Conservation (phyloP, 2,797 vertebrate genomes). For the Cirrhinus molitorella region DNA sequence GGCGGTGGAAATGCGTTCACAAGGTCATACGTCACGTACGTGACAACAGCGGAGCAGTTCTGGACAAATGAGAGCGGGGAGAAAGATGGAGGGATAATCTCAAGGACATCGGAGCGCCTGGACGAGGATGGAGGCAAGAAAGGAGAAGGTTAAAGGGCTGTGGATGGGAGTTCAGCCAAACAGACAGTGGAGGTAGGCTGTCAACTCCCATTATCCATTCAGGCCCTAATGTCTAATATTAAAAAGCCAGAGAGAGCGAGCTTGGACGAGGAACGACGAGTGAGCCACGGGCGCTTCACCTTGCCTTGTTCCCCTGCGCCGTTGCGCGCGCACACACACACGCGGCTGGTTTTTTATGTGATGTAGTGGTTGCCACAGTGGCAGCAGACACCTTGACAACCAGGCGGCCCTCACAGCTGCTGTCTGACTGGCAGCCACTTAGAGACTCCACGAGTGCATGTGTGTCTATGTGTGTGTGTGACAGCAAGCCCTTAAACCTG, state of each 20-base stretch:
- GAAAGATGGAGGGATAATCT: conserved; percentile 52
- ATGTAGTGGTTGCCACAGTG: conserved; percentile 64
- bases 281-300: conserved; percentile 54
- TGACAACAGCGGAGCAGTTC: conserved; percentile 35
- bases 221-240: conserved; percentile 88
- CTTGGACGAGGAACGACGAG: conserved; percentile 32
- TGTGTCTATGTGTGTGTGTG: conserved; percentile 38
- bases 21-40: conserved; percentile 39
- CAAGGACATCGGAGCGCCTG: conserved; percentile 50
- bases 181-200: conserved; percentile 78
- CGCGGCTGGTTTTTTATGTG: conserved; percentile 59
- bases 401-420: conserved; percentile 57
- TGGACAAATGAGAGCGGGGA: conserved; percentile 43
- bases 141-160: conserved; percentile 59
- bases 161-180: conserved; percentile 70
- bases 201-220: conserved; percentile 87
- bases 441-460: conserved; percentile 44
- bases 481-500: conserved; percentile 48
- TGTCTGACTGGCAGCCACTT: conserved; percentile 54
- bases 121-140: conserved; percentile 31
- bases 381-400: conserved; percentile 58
- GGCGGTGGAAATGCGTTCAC: conserved; percentile 3
- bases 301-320: conserved; percentile 50
- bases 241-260: conserved; percentile 70
- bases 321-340: conserved; percentile 5